Evolutionary conservation across 1,140 invertebrate genomes (phyloP).

Genomic region (Aradophagus sp.): DNA sequence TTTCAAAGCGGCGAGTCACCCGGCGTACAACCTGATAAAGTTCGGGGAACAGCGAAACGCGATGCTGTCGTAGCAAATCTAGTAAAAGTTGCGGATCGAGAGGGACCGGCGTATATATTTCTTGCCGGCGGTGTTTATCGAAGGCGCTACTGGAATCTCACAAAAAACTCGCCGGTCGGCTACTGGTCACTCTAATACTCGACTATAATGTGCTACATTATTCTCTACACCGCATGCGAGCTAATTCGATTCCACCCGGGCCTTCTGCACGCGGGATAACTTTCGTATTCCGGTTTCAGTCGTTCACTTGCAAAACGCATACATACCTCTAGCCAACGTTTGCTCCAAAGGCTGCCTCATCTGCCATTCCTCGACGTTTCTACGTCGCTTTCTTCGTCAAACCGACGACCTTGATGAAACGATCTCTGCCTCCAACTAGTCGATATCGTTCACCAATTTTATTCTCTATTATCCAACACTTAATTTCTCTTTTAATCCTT

Average conservation of each 20-base stretch:
- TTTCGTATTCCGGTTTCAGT: slow-evolving; percentile 56
- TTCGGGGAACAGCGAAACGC: slow-evolving; percentile 60
- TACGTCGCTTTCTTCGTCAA: slow-evolving; percentile 29
- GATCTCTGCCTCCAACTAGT: slow-evolving; percentile 15
- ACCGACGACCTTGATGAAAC: slow-evolving; percentile 37
- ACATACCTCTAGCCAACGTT: slow-evolving; percentile 19
- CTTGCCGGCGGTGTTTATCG: slow-evolving; percentile 67
- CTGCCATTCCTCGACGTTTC: slow-evolving; percentile 36
- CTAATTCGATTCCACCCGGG: slow-evolving; percentile 57
- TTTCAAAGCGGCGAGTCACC: slow-evolving; percentile 18
- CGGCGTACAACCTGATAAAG: slow-evolving; percentile 51
- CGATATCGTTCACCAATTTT: not conserved
- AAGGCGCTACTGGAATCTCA: slow-evolving; percentile 73
- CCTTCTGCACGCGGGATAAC: slow-evolving; percentile 48
- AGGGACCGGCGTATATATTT: slow-evolving; percentile 50
- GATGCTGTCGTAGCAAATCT: slow-evolving; percentile 64
- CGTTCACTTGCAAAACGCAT: slow-evolving; percentile 53
- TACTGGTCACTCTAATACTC: slow-evolving; percentile 71
- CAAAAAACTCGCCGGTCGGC: slow-evolving; percentile 70
- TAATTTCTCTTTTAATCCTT: too few relatives aligned
- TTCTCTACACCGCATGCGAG: slow-evolving; percentile 64
- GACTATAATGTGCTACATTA: slow-evolving; percentile 68
- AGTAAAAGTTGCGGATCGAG: slow-evolving; percentile 66
- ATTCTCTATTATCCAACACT: too few relatives aligned
- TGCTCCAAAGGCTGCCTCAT: slow-evolving; percentile 36